phyloP scores from a whole-genome alignment of 2,888 invertebrate genomes.

The Eupsilia transversa region DNA sequence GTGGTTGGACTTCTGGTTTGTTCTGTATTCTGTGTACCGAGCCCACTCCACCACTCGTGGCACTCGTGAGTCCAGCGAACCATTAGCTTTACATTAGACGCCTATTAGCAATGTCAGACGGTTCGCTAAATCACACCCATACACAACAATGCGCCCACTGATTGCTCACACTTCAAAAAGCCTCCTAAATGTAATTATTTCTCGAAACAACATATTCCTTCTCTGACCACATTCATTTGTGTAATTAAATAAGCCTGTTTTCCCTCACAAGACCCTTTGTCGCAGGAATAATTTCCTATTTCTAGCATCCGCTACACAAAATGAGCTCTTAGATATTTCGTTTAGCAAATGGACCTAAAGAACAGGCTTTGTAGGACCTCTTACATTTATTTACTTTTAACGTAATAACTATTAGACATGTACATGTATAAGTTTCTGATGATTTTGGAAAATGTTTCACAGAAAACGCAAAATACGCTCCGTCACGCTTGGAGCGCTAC shows the following conservation, averaged over 20 bases:
- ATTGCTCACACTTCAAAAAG: constrained; percentile 52
- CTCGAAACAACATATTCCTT: constrained; percentile 31
- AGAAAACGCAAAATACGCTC: no score
- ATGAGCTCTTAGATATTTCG: constrained; percentile 45
- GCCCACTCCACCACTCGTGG: neutral
- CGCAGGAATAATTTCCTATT: constrained; percentile 33
- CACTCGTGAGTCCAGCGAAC: constrained; percentile 16
- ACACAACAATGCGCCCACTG: constrained; percentile 18
- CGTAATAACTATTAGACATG: constrained; percentile 21
- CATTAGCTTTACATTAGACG: constrained; percentile 52
- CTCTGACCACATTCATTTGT: constrained; percentile 42
- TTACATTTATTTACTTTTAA: constrained; percentile 54
- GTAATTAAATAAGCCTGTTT: constrained; percentile 49
- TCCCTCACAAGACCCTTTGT: constrained; percentile 22
- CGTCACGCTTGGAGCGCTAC: no score
- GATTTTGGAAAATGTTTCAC: no score
- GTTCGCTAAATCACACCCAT: constrained; percentile 23
- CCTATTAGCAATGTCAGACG: constrained; percentile 26
- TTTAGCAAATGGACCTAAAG: constrained; percentile 57
- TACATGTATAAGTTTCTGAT: no score
- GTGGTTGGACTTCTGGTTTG: no score
- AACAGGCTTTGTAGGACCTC: constrained; percentile 43
- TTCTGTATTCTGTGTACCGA: neutral
- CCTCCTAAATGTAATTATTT: constrained; percentile 43
- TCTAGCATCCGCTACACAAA: constrained; percentile 20